phyloP scores from a whole-genome alignment of 2,888 invertebrate species.

The Dryobotodes eremita region DNA sequence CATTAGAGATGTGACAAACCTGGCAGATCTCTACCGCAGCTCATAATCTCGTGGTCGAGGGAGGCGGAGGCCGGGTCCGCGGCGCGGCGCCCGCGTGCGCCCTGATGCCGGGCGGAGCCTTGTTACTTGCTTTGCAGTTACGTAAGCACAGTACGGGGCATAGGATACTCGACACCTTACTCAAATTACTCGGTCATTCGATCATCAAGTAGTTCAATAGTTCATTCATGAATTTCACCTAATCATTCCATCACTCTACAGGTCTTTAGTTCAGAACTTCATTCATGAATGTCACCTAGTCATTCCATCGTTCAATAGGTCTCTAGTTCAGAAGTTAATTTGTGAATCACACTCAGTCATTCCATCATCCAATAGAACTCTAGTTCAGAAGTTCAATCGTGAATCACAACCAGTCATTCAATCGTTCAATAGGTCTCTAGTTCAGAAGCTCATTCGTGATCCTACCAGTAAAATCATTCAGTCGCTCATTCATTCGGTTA shows the following conservation, averaged over 20 bases:
- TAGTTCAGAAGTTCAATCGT: neutral
- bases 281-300: neutral
- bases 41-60: slow-evolving; percentile 89
- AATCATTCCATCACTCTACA: too few relatives aligned
- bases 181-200: neutral
- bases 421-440: neutral
- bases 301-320: neutral
- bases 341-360: neutral
- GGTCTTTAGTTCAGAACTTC: neutral
- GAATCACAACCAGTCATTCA: neutral
- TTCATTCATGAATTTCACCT: neutral
- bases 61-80: slow-evolving; percentile 87
- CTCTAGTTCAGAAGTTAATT: neutral
- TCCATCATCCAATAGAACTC: neutral
- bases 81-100: slow-evolving; percentile 75
- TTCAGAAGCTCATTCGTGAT: neutral
- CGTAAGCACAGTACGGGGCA: neutral
- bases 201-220: slow-evolving; percentile 1
- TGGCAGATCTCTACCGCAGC: slow-evolving; percentile 84
- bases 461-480: too few relatives aligned
- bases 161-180: neutral
- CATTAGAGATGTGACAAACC: slow-evolving; percentile 67
- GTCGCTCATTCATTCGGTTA: too few relatives aligned
- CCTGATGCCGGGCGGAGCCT: slow-evolving; percentile 81
- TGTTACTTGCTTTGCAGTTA: slow-evolving; percentile 74